A percentile compares a stretch with the other conserved stretches of the same genome.
Conservation (phyloP, 64 coral and sea anemone genomes). For the Porites lutea region DNA sequence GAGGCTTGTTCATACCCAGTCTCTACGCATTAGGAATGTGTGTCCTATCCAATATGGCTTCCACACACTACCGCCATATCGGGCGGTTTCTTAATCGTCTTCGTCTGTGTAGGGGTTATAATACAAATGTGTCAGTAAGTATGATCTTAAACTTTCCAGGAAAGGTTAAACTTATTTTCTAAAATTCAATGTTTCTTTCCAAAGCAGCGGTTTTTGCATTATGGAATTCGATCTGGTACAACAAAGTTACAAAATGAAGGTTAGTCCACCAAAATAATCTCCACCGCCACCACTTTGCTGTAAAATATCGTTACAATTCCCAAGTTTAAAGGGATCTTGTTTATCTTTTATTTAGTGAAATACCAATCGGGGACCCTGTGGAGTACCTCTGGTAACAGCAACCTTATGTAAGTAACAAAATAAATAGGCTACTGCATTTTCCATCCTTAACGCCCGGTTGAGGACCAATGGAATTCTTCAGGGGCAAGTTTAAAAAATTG, state of each 20-base stretch:
- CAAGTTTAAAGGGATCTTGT: neutral
- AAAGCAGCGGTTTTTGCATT: constrained; percentile 13
- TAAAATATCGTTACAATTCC: neutral
- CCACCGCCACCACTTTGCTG: neutral
- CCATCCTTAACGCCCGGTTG: too few relatives aligned
- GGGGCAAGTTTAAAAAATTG: too few relatives aligned
- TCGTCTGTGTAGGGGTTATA: constrained; percentile 39
- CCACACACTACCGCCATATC: constrained; percentile 36
- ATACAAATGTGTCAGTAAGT: constrained; percentile 50
- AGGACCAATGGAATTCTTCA: too few relatives aligned
- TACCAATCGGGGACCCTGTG: neutral
- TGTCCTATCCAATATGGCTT: constrained; percentile 56
- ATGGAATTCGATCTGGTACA: constrained; percentile 22
- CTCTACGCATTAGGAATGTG: neutral
- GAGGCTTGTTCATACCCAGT: constrained; percentile 14
- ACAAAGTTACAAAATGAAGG: constrained; percentile 23
- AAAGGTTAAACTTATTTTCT: neutral
- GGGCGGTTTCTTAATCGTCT: constrained; percentile 65
- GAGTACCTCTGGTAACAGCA: neutral
- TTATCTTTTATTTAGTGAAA: neutral
- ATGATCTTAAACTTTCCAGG: neutral
- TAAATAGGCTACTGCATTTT: too few relatives aligned
- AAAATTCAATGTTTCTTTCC: neutral
- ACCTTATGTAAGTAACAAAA: constrained; percentile 1
- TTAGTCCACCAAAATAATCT: neutral